Conservation (phyloP, 2,113 vertebrate genomes). For the Penelope pileata region DNA sequence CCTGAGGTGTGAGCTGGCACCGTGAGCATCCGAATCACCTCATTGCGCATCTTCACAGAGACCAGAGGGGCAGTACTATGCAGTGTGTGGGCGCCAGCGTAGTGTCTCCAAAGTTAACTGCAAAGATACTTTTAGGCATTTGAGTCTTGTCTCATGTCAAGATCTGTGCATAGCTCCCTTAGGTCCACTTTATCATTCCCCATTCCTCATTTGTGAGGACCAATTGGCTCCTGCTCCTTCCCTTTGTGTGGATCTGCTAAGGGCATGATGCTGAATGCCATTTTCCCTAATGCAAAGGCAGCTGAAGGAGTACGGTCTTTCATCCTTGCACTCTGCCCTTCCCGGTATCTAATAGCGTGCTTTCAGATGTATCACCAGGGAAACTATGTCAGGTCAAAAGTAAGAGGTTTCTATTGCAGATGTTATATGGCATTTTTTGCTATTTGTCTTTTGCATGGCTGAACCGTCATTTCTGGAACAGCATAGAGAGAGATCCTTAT, state of each 20-base stretch:
- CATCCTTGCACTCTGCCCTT: background rate
- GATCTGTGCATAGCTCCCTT: background rate
- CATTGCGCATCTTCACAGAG: background rate
- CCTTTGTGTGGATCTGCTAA: background rate
- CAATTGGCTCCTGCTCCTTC: fast-evolving
- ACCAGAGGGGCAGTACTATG: background rate
- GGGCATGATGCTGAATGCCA: background rate
- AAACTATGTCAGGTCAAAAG: background rate
- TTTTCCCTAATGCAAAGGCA: background rate
- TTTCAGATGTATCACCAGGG: background rate
- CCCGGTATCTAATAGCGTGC: background rate
- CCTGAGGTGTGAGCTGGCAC: background rate
- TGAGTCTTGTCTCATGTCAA: background rate
- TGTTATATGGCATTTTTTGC: background rate
- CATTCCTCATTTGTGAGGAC: background rate
- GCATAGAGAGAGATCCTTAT: background rate
- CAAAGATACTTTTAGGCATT: background rate
- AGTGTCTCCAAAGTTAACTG: background rate
- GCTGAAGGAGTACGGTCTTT: background rate
- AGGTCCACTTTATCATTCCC: background rate
- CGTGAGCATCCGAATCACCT: background rate
- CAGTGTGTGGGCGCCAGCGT: background rate
- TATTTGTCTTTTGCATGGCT: background rate
- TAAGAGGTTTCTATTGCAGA: background rate
- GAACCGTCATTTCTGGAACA: background rate